A percentile compares a stretch with the other conserved stretches of the same genome.
Evolutionary conservation across 2,888 invertebrate genomes (phyloP).

Genomic region (Polyommatus iphigenia): DNA sequence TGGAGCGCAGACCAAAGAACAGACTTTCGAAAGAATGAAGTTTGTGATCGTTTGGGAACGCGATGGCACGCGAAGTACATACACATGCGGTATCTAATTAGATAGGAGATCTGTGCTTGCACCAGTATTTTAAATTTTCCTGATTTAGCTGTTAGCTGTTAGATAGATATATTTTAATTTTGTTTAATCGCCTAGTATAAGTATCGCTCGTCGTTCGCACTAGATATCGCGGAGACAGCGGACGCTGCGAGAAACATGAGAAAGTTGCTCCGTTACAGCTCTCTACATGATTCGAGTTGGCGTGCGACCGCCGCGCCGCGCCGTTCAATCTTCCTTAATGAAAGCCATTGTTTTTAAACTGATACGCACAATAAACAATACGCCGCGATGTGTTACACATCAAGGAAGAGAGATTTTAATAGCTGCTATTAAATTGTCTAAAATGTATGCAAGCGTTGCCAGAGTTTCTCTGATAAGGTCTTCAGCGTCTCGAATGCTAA

Average conservation of each 20-base stretch:
- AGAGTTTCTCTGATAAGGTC: background rate
- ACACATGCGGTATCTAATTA: too few relatives aligned
- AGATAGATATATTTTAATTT: background rate
- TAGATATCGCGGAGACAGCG: slow-evolving; percentile 36
- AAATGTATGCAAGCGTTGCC: background rate
- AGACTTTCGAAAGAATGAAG: too few relatives aligned
- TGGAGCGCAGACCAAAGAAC: too few relatives aligned
- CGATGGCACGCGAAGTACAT: too few relatives aligned
- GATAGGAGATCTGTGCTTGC: too few relatives aligned
- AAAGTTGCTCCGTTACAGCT: slow-evolving; percentile 68
- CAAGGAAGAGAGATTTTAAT: slow-evolving; percentile 3
- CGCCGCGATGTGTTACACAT: background rate
- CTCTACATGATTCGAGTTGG: slow-evolving; percentile 59
- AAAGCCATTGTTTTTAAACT: slow-evolving; percentile 22
- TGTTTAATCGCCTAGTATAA: background rate
- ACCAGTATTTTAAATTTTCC: too few relatives aligned
- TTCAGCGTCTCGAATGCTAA: background rate
- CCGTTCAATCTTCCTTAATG: slow-evolving; percentile 46
- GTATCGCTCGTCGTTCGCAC: slow-evolving; percentile 39
- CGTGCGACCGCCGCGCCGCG: slow-evolving; percentile 17
- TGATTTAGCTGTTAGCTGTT: too few relatives aligned
- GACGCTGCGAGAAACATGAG: slow-evolving; percentile 65
- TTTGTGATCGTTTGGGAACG: too few relatives aligned
- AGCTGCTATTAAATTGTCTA: background rate
- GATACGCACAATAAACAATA: slow-evolving; percentile 15